These are phyloP conservation scores for Meandrusa payeni DNA, from an alignment of 2,888 invertebrate species.

Conservation along the genomic window DNA sequence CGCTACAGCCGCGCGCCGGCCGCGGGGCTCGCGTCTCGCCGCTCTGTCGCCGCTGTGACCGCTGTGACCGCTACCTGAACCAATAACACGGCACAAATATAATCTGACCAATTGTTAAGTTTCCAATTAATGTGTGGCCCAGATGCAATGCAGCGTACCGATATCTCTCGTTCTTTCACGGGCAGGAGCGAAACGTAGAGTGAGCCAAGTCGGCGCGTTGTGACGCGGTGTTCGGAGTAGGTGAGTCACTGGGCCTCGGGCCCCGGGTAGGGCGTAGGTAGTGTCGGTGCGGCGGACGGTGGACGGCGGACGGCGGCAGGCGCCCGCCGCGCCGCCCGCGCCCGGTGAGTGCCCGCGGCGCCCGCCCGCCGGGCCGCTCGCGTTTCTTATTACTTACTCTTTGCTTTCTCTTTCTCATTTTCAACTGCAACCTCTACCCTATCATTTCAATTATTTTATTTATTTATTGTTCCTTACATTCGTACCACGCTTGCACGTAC, in stretches of 20 bases:
- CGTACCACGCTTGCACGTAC: neutral
- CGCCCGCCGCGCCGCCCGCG: conserved; percentile 12
- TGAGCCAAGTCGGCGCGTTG: conserved; percentile 8
- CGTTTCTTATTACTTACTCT: neutral
- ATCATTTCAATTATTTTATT: neutral
- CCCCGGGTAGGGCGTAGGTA: conserved; percentile 24
- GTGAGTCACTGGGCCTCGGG: conserved; percentile 23
- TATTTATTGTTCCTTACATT: neutral
- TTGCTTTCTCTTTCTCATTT: neutral
- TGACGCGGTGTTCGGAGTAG: conserved; percentile 32
- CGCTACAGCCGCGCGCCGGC: too few species aligned
- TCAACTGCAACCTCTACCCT: neutral
- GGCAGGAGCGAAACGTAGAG: conserved; percentile 21
- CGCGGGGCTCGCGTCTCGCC: too few species aligned
- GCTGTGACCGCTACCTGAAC: too few species aligned
- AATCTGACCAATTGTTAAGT: neutral
- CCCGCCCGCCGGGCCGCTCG: conserved; percentile 10
- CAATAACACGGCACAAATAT: too few species aligned
- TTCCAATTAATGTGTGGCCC: neutral
- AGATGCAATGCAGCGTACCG: conserved; percentile 12
- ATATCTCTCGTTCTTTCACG: conserved; percentile 23
- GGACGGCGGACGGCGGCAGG: conserved; percentile 7
- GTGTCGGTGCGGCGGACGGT: conserved; percentile 2
- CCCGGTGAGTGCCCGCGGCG: conserved; percentile 18
- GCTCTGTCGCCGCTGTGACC: too few species aligned